Conservation (phyloP, 2,797 vertebrate species). For the Telmatherina bonti region DNA sequence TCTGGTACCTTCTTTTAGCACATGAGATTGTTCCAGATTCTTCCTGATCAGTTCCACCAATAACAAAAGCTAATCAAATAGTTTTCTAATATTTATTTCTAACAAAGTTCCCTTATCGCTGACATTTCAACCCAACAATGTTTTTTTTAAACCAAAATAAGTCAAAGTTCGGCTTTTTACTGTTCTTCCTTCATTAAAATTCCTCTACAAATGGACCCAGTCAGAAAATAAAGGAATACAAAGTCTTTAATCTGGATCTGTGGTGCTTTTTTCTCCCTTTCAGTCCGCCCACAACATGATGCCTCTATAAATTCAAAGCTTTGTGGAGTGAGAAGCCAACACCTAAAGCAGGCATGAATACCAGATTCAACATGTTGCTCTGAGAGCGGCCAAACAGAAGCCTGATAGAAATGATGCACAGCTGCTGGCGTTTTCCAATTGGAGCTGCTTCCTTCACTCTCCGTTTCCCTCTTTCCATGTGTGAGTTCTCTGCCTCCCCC, state of each 20-base stretch:
- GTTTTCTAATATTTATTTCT: neutral
- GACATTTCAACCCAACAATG: neutral
- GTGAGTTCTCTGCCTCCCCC: neutral
- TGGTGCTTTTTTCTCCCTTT: no score
- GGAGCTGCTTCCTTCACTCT: conserved; percentile 40
- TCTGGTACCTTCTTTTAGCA: neutral
- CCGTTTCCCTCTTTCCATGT: conserved; percentile 17
- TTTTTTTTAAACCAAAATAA: no score
- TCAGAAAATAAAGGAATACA: no score
- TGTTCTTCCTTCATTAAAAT: neutral
- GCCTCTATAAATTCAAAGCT: neutral
- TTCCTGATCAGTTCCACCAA: no score
- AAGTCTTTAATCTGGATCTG: no score
- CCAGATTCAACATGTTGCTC: conserved; percentile 28
- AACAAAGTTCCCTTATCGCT: no score
- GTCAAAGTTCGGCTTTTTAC: no score
- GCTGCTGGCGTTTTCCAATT: conserved; percentile 34
- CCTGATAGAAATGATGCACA: conserved; percentile 57
- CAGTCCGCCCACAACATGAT: neutral
- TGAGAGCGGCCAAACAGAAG: conserved; percentile 31
- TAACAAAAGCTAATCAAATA: neutral
- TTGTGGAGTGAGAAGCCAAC: neutral
- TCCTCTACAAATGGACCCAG: no score
- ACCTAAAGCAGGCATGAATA: conserved; percentile 2
- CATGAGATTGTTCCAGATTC: neutral